Evolutionary conservation across 2,113 vertebrate genomes (phyloP), one percentile per base, ranked within the genome.

Genomic region (Nannobrachium achirus): DNA sequence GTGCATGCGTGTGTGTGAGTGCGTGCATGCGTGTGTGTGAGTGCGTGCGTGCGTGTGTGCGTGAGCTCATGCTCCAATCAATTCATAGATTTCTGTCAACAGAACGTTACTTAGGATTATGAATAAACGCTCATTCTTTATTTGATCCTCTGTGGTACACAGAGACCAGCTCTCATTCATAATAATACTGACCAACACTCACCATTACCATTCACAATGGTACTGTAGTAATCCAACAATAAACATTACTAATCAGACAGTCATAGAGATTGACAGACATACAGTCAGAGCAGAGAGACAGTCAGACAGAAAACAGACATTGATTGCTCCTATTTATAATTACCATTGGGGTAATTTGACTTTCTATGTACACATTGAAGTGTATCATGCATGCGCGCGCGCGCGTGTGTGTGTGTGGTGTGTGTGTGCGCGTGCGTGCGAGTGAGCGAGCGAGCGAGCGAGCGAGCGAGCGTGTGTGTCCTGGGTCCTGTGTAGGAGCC

Each of bases 111-210:
- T 57, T 16, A 41, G 41, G 71, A 65, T 82, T 78, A 76, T 62
- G 42, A 50, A 83, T 83, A 63, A 50, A 45, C 25, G 39, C 50
- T 81, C 61, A 79, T 79, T 79, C 71, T 53, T 57, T 3, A 75
- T 52, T 42, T 11, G n/a, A 16, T 64, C 25, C 42, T 64, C 18
- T 53, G 33, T 63, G 73, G 48, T 39, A 44, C 33, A 77, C 67
- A 68, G 10, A 74, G 5, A 48, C 45, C 14, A 4, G 4, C 13
- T 6, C 14, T 14, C 14, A 48, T 14, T 14, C 45, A 48, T 11
- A 33, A 33, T 33, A 5, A 33, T 33, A 33, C 25, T 33, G 25
- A 33, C 25, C 25, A 33, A 33, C 25, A 33, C 3, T 33, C 3
- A 33, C 25, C 25, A 0, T 4, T 33, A 33, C 25, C 25, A 33